Percentiles rank a stretch among this genome's conserved stretches.
phyloP scores from a whole-genome alignment of 2,888 invertebrate species.

The Itoplectis maculator region DNA sequence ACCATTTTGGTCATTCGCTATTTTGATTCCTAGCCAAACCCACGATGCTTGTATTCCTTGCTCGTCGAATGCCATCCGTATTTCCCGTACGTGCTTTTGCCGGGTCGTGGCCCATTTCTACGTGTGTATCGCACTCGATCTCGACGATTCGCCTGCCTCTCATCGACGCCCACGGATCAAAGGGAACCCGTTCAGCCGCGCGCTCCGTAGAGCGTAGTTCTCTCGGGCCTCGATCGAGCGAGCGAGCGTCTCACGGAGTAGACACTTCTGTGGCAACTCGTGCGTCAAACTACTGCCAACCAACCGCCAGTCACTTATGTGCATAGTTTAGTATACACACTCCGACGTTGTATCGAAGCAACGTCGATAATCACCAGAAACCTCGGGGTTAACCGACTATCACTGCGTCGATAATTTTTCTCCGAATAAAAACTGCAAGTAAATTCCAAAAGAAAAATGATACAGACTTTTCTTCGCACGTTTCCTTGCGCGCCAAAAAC shows the following conservation, averaged over 20 bases:
- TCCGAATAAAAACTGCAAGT: background rate
- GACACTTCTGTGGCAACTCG: slow-evolving; percentile 8
- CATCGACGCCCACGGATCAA: slow-evolving; percentile 42
- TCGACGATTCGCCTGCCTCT: slow-evolving; percentile 34
- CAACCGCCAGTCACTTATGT: slow-evolving; percentile 18
- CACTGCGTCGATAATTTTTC: too few relatives aligned
- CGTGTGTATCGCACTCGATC: slow-evolving; percentile 28
- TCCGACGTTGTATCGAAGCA: slow-evolving; percentile 18
- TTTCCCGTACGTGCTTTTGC: background rate
- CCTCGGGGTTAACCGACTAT: background rate
- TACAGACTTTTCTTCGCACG: background rate
- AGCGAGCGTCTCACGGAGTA: background rate
- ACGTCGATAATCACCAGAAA: slow-evolving; percentile 72
- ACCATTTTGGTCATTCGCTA: too few relatives aligned
- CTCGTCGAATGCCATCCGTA: background rate
- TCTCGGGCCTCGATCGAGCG: background rate
- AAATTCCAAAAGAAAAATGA: background rate
- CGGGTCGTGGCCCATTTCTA: slow-evolving; percentile 31
- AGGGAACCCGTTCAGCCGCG: slow-evolving; percentile 25
- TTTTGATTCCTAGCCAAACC: background rate
- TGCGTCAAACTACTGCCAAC: slow-evolving; percentile 30
- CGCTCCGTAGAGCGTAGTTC: background rate
- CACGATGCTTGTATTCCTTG: slow-evolving; percentile 16
- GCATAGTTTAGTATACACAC: slow-evolving; percentile 26
- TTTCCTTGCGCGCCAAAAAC: background rate